Conservation (phyloP, 1,140 invertebrate species). For the Drosophila aff. region DNA sequence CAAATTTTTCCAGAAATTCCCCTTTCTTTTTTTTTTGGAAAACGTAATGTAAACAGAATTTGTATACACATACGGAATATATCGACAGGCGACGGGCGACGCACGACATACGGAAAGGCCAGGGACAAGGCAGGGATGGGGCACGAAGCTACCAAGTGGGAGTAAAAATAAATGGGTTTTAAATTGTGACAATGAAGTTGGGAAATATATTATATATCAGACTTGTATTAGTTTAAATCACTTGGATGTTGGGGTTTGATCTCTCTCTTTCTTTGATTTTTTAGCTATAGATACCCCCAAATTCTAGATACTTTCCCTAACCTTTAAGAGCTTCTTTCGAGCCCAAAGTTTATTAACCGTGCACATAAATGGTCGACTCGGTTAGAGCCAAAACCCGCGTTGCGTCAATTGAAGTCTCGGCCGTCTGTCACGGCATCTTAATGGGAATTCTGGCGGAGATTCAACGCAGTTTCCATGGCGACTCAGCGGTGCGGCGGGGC, state of each 20-base stretch:
- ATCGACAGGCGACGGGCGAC: slow-evolving; percentile 46
- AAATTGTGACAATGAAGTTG: background rate
- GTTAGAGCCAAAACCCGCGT: slow-evolving; percentile 37
- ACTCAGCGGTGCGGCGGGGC: background rate
- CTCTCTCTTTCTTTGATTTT: too few species aligned
- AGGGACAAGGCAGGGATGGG: background rate
- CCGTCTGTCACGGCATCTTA: slow-evolving; percentile 49
- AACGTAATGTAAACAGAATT: slow-evolving; percentile 46
- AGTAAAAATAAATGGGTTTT: background rate
- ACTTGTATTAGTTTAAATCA: too few species aligned
- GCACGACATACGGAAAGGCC: slow-evolving; percentile 27
- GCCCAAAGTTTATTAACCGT: background rate
- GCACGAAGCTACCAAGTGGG: background rate
- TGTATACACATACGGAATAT: slow-evolving; percentile 46
- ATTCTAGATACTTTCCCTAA: background rate
- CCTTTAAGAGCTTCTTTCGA: too few species aligned
- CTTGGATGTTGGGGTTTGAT: background rate
- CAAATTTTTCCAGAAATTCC: slow-evolving; percentile 1
- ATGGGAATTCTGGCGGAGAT: slow-evolving; percentile 49
- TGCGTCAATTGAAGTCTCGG: slow-evolving; percentile 4
- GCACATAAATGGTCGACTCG: slow-evolving; percentile 38
- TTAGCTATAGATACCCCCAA: background rate
- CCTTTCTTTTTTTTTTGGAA: slow-evolving; percentile 5
- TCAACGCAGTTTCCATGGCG: background rate
- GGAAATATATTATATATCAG: too few species aligned